Evolutionary conservation across 2,797 vertebrate species (phyloP).

Genomic region (Lophius americanus): DNA sequence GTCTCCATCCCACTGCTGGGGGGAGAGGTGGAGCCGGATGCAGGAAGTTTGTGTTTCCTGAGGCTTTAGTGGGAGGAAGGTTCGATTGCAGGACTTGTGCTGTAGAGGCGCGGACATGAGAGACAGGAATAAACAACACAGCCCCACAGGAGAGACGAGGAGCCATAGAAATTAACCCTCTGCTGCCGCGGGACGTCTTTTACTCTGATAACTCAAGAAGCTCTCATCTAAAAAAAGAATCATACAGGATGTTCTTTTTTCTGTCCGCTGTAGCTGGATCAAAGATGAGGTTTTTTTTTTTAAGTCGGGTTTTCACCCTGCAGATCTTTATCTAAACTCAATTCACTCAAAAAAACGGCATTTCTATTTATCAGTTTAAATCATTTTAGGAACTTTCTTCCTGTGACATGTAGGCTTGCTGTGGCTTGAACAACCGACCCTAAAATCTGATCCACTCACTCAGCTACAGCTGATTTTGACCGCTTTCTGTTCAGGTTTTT

Average conservation of each 20-base stretch:
- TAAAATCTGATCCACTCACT: too few relatives aligned
- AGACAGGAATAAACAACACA: constrained; percentile 81
- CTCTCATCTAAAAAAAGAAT: neutral
- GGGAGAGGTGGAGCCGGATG: constrained; percentile 70
- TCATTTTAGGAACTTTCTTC: too few relatives aligned
- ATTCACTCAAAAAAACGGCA: too few relatives aligned
- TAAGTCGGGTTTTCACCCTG: too few relatives aligned
- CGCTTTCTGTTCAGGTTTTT: too few relatives aligned
- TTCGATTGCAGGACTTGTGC: constrained; percentile 75
- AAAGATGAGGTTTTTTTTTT: neutral
- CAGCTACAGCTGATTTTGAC: too few relatives aligned
- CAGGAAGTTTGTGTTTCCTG: constrained; percentile 86
- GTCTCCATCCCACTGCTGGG: constrained; percentile 62
- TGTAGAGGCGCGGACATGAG: constrained; percentile 64
- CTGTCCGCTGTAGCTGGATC: neutral
- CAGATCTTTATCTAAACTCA: too few relatives aligned
- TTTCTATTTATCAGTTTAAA: too few relatives aligned
- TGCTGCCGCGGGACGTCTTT: constrained; percentile 13
- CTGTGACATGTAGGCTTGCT: too few relatives aligned
- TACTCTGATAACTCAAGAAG: neutral
- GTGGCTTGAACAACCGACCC: too few relatives aligned
- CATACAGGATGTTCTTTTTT: neutral
- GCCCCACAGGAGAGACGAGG: constrained; percentile 61
- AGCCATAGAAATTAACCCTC: constrained; percentile 51
- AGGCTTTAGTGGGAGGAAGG: constrained; percentile 58